Base-by-base conservation (phyloP, 1,140 invertebrate species). In the Trichomalopsis sarcophagae region DNA sequence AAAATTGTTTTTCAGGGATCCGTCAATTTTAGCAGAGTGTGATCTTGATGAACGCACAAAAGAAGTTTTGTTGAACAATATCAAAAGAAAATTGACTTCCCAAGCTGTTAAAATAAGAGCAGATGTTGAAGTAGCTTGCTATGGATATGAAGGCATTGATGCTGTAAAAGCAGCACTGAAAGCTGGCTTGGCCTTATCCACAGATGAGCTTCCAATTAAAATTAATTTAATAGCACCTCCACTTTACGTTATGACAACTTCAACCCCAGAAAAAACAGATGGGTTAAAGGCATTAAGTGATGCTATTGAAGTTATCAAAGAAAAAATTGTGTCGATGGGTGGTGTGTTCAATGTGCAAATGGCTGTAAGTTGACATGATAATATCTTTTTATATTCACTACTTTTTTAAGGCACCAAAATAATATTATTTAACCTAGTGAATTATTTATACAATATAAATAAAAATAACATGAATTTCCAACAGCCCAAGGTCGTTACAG, bases 141-240 rank as follows among this genome's bases (percentile, higher is more conserved):
- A 99, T 91, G 98, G 97, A 6, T 99, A 99, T 91, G 99, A 99
- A 93, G 99, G 99, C 44, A 99, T 99, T 89, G 99, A 99, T 95
- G 99, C 99, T 66, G 98, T 99, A 0, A 99, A 99, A 93, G 94
- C 96, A 84, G 98, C 99, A 0, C 93, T 99, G 5, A 97, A 96
- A 92, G 95, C 97, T 91, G 99, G 99, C 4, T 95, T 99, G n/a
- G 96, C 96, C 77, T 94, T 98, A 66, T 99, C 98, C 5, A 99
- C 97, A 10, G 96, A 97, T 89, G 97, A 98, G 87, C 95, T 99
- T 93, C 98, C 98, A 10, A 98, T 99, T 87, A 99, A 99, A 94
- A 99, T 99, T 89, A 99, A 99, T 94, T 94, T 99, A 77, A 99
- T 99, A 91, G 99, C 99, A 62, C 99, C 99, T 71, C 99, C 99